These are phyloP conservation scores for Vombatus ursinus DNA, from an alignment of 2,113 vertebrate genomes.

Conservation along the genomic window DNA sequence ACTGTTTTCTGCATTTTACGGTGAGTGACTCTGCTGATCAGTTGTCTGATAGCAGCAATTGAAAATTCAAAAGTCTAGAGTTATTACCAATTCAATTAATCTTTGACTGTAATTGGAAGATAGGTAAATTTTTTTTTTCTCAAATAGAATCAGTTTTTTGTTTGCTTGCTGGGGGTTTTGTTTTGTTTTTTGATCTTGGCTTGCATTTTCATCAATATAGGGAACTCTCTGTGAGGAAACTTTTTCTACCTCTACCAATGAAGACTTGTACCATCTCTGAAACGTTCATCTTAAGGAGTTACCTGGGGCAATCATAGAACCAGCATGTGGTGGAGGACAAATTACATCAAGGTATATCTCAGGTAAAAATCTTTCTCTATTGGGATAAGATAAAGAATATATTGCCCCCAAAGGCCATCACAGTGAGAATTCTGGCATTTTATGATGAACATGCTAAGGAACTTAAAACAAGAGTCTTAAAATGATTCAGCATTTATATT, in stretches of 20 bases:
- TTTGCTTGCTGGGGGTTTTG: too few relatives aligned
- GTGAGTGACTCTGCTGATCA: too few relatives aligned
- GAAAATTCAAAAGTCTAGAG: too few relatives aligned
- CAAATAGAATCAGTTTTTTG: background rate
- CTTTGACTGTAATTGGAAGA: background rate
- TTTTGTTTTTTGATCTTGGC: background rate
- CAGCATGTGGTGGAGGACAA: too few relatives aligned
- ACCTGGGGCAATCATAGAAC: background rate
- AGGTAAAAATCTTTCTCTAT: background rate
- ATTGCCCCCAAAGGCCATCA: background rate
- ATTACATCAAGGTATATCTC: background rate
- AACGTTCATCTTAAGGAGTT: background rate
- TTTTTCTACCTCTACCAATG: too few relatives aligned
- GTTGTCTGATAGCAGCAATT: too few relatives aligned
- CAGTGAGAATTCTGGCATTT: background rate
- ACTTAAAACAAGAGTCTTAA: background rate
- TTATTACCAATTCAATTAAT: too few relatives aligned
- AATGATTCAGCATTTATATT: background rate
- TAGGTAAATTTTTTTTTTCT: background rate
- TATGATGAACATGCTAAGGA: background rate
- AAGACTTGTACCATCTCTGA: background rate
- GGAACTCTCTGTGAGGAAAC: background rate
- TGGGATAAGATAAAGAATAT: background rate
- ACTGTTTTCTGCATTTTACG: too few relatives aligned
- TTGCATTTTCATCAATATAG: background rate